phyloP scores from a whole-genome alignment of 2,113 vertebrate genomes.

The Galeopterus variegatus region DNA sequence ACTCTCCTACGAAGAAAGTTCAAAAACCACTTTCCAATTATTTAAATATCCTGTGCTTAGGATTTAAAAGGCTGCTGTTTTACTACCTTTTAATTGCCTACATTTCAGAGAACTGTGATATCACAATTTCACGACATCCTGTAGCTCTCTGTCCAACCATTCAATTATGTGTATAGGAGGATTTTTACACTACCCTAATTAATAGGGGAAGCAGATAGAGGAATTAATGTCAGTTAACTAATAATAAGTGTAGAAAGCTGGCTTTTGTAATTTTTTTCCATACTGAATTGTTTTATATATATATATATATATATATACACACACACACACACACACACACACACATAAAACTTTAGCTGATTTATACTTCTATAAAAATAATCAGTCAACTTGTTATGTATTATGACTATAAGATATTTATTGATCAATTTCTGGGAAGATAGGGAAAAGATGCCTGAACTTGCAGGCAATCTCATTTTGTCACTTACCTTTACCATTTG shows the following conservation, averaged over 20 bases:
- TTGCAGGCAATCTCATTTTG: background rate
- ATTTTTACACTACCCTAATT: background rate
- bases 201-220: background rate
- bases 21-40: background rate
- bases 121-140: conserved; percentile 36
- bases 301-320: background rate
- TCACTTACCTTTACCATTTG: background rate
- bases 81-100: conserved; percentile 58
- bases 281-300: background rate
- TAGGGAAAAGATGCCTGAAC: background rate
- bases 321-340: too few species aligned
- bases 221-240: background rate
- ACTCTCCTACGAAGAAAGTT: background rate
- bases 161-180: background rate
- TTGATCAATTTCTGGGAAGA: background rate
- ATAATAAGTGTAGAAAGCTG: background rate
- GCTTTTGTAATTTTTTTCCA: background rate
- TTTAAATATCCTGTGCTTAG: background rate
- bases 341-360: background rate
- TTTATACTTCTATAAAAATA: background rate
- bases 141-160: background rate
- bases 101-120: conserved; percentile 31
- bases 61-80: background rate
- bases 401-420: background rate
- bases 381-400: background rate